phyloP scores from a whole-genome alignment of 2,113 vertebrate genomes.

The Lonchura striata region DNA sequence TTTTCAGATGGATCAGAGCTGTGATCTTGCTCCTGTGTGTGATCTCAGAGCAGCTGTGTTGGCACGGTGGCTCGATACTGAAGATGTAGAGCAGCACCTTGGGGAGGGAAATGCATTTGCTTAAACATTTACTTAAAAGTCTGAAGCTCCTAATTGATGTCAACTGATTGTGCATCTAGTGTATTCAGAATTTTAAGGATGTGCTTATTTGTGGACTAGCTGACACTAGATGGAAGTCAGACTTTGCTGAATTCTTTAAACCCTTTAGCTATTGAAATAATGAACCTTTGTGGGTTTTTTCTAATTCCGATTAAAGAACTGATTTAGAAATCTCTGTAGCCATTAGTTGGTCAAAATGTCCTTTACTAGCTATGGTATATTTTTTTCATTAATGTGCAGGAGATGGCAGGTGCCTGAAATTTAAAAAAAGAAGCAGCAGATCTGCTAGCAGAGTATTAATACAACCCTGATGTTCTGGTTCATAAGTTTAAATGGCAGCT shows the following conservation, averaged over 20 bases:
- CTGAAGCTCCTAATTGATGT: not conserved
- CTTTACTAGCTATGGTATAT: not conserved
- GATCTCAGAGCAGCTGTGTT: not conserved
- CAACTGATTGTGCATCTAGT: not conserved
- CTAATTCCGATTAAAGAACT: not conserved
- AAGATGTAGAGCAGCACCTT: not conserved
- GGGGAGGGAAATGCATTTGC: not conserved
- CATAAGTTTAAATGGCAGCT: not conserved
- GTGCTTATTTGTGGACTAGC: not conserved
- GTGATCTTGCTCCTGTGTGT: not conserved
- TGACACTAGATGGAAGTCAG: conserved; percentile 29
- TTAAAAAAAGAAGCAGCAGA: not conserved
- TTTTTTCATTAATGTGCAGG: not conserved
- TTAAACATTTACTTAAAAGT: conserved; percentile 1
- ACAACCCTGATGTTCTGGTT: not conserved
- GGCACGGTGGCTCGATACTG: not conserved
- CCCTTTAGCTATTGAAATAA: not conserved
- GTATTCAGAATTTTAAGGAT: not conserved
- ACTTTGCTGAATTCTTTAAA: conserved; percentile 1
- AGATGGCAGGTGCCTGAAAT: not conserved
- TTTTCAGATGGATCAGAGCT: not conserved
- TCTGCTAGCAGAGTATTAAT: not conserved
- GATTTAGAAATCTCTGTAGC: not conserved
- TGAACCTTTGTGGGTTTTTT: not conserved
- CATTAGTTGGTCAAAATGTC: not conserved